Evolutionary conservation across 2,797 vertebrate species (phyloP), one percentile per base, ranked within the genome.

Genomic region (Pelochelys cantorii): DNA sequence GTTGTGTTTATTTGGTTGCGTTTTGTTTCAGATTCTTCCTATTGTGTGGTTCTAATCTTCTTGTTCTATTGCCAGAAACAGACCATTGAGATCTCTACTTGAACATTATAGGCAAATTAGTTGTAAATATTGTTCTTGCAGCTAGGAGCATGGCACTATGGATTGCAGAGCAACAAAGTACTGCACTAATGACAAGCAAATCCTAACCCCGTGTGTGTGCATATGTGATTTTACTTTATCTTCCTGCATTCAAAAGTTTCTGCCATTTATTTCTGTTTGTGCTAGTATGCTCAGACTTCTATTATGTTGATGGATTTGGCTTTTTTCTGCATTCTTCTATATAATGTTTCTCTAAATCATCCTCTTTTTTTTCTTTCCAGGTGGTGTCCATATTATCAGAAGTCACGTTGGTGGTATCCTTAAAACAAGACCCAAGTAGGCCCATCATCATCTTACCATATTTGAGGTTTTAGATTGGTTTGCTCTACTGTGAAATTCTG

Each of bases 51-150:
- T n/a, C 60, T 65, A 65, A 65, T 65, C 29, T 90, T 23, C 29
- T 65, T 57, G 4, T 37, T 3, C 71, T 23, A 22, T 42, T 74
- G 17, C 52, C 77, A 13, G 20, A 18, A 55, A 20, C 12, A 27
- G 20, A 42, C 15, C 79, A 59, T 0, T 1, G 17, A 86, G 81
- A 80, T 23, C 6, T 68, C 25, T 18, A 56, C 23, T 57, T 65
- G 78, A 48, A 88, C 62, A 68, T 25, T 65, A 54, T 1, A 2
- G 17, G 11, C 0, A 1, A 48, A 75, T 5, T 87, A 82, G 77
- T 34, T 62, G 55, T 23, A 74, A 90, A 29, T 12, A 17, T 53
- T 23, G 4, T 15, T 27, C 0, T 1, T 4, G 27, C 12, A 37
- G 37, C 37, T 11, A 23, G 11, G 34, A 11, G 71, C 37, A 25